Base-by-base conservation (phyloP, 2,888 invertebrate species). In the Agonopterix subpropinquella region DNA sequence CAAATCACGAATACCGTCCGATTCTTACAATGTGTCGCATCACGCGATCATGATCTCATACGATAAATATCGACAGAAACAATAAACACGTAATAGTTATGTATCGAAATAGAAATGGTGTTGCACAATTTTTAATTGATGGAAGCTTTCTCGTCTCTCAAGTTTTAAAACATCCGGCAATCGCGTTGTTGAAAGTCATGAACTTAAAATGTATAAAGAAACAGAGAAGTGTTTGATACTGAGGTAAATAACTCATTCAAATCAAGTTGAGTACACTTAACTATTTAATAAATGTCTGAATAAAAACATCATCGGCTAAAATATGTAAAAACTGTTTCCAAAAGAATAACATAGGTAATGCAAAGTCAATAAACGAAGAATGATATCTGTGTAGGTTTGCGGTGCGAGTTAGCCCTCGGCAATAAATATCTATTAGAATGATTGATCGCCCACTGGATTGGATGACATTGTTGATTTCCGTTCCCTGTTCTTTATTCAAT, bases 361-460 rank as follows among this genome's bases (percentile, higher is more conserved):
- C 36, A 43, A 36, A 45, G 41, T 43, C 45, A 36, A 45, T 45
- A 49, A 28, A 47, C 48, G 36, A 43, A 35, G 28, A 47, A 37
- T 44, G 47, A 46, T 47, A 44, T 42, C 44, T 44, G 49, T 51
- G 37, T 10, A 8, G 11, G 11, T 42, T 4, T 13, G 42, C 13
- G 42, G 11, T 11, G 11, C 42, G 11, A 28, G 42, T 55, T 54
- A 59, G 50, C 59, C 57, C 55, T 52, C 53, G 58, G 61, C 65
- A 67, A 76, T 73, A 75, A 77, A 73, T 71, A 72, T 67, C 70
- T 70, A 62, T 75, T 73, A 67, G 62, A 66, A 63, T 68, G 70
- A 75, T 71, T 59, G 62, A 76, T 68, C 57, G 61, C 51, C 53
- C 53, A 53, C 58, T 65, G 64, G 72, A 73, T 65, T 67, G 65